Evolutionary conservation across 2,888 invertebrate genomes (phyloP), one percentile per base, ranked within the genome.

Genomic region (Pecten maximus): DNA sequence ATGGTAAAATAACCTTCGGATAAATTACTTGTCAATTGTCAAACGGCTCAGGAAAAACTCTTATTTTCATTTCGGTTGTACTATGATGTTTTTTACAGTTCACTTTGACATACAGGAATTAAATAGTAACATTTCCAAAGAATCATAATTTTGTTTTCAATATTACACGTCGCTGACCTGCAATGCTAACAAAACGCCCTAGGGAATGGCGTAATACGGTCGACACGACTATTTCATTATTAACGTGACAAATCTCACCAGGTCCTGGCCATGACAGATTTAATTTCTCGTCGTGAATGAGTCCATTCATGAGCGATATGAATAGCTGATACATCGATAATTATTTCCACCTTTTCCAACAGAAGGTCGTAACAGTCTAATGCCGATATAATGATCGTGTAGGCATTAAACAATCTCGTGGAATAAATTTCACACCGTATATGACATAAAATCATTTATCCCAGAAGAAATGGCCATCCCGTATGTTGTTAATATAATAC

Each of bases 301-400:
- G 74, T 74, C 28, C 74, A 74, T 74, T 74, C 74, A 74, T 15
- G 74, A 74, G 74, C 60, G 4, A 23, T 60, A 60, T 60, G 60
- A n/a, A 60, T 23, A 60, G 60, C 35, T 35, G 35, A 74, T 74
- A 74, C 35, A 74, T 74, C 35, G 35, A 35, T 74, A 28, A 35
- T 28, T 28, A 74, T 35, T 74, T 74, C 74, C 1, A 74, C 35
- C 35, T 74, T 74, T 74, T n/a, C 74, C 28, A 6, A 35, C 35
- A 8, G 74, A 74, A 28, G 10, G 12, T 74, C 1, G 74, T 15
- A 74, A 74, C 74, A 74, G 10, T 1, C 35, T 15, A 6, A 1
- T 28, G 74, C n/a, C 1, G n/a, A 60, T 16, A n/a, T 74, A 19
- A 74, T 74, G 3, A 74, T 74, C 74, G 6, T 74, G 23, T n/a